Evolutionary conservation across 2,797 vertebrate genomes (phyloP).

Genomic region (Tragelaphus eurycerus): DNA sequence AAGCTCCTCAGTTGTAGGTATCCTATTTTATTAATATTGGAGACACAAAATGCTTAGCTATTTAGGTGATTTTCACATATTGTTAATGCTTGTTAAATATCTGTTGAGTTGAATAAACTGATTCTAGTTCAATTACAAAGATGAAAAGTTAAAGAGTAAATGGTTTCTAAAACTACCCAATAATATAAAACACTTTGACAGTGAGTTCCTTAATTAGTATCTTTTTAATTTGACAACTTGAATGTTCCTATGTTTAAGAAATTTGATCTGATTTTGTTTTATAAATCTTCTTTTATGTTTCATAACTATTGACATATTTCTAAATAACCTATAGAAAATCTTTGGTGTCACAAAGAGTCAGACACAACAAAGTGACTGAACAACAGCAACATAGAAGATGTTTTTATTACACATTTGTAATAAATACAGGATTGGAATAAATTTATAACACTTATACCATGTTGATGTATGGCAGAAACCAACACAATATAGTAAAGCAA

Average conservation of each 20-base stretch:
- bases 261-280: background rate
- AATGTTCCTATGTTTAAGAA: background rate
- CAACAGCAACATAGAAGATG: background rate
- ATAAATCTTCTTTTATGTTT: background rate
- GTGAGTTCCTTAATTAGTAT: background rate
- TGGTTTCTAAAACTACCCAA: background rate
- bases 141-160: background rate
- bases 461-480: background rate
- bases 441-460: background rate
- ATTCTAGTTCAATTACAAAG: background rate
- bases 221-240: background rate
- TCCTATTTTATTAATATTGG: background rate
- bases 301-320: background rate
- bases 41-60: background rate
- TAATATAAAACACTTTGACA: background rate
- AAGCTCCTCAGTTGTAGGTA: background rate
- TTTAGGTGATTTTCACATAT: background rate
- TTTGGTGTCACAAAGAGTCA: background rate
- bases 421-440: conserved; percentile 64
- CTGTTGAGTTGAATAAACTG: background rate
- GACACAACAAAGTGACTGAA: background rate
- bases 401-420: conserved; percentile 32
- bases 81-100: background rate
- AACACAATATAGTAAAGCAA: background rate
- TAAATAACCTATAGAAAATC: background rate